phyloP scores from a whole-genome alignment of 1,140 invertebrate species.

The Drosophila grimshawi region DNA sequence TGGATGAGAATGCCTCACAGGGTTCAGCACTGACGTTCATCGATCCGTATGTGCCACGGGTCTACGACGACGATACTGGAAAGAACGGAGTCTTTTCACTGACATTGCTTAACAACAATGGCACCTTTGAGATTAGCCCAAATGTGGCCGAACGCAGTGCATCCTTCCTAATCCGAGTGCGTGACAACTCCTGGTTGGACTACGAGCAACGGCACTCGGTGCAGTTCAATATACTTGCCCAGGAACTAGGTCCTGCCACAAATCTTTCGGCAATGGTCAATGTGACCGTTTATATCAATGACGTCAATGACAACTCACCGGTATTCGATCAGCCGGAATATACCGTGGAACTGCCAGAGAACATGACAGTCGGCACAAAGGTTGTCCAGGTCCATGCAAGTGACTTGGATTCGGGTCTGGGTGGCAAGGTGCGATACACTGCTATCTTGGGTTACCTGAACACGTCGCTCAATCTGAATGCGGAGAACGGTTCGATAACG shows the following conservation, averaged over 20 bases:
- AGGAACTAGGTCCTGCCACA: constrained; percentile 90
- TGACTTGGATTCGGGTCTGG: constrained; percentile 90
- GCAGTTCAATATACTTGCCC: constrained; percentile 90
- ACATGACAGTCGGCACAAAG: constrained; percentile 90
- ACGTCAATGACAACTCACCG: constrained; percentile 96
- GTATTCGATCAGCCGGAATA: constrained; percentile 91
- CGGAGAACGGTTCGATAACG: constrained; percentile 91
- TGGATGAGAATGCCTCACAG: constrained; percentile 93
- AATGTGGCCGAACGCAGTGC: constrained; percentile 92
- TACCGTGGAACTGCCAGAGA: constrained; percentile 90
- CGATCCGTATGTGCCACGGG: constrained; percentile 89
- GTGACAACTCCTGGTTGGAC: constrained; percentile 92
- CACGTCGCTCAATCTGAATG: constrained; percentile 91
- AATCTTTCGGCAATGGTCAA: constrained; percentile 90
- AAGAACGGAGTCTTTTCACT: constrained; percentile 94
- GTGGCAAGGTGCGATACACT: constrained; percentile 91
- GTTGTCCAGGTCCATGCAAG: constrained; percentile 90
- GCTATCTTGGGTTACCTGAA: constrained; percentile 90
- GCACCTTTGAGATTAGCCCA: constrained; percentile 94
- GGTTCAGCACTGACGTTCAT: constrained; percentile 90
- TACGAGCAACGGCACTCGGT: constrained; percentile 91
- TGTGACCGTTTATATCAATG: constrained; percentile 92
- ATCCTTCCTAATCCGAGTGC: constrained; percentile 92
- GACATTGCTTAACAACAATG: constrained; percentile 91
- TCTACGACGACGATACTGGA: constrained; percentile 91